phyloP scores from a whole-genome alignment of 2,888 invertebrate genomes.

The Meliscaeva auricollis region DNA sequence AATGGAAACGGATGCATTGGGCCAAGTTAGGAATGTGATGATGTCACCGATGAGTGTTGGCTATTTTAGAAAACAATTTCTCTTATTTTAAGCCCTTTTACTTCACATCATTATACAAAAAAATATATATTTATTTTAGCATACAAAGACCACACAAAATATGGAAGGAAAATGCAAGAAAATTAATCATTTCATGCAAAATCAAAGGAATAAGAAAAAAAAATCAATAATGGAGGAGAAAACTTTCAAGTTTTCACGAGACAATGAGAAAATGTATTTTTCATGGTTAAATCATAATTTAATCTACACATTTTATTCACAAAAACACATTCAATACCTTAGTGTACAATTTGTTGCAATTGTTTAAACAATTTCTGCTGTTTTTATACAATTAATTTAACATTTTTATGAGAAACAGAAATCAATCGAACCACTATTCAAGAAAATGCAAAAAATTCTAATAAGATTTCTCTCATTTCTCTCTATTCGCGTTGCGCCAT shows the following conservation, averaged over 20 bases:
- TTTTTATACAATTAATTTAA: slow-evolving; percentile 45
- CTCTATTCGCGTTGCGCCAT: slow-evolving; percentile 19
- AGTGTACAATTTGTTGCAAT: slow-evolving; percentile 34
- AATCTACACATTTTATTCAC: neutral
- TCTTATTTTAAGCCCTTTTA: neutral
- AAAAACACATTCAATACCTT: slow-evolving; percentile 49
- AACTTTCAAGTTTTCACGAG: slow-evolving; percentile 20
- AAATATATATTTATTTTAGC: neutral
- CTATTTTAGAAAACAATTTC: slow-evolving; percentile 32
- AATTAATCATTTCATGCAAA: slow-evolving; percentile 34
- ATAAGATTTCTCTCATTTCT: slow-evolving; percentile 26
- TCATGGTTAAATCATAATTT: neutral
- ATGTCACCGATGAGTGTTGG: slow-evolving; percentile 78
- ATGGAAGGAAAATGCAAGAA: slow-evolving; percentile 21
- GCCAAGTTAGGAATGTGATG: slow-evolving; percentile 77
- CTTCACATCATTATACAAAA: neutral
- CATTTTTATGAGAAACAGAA: slow-evolving; percentile 55
- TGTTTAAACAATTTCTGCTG: slow-evolving; percentile 16
- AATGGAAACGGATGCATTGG: slow-evolving; percentile 68
- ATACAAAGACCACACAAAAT: neutral
- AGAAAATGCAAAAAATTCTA: slow-evolving; percentile 62
- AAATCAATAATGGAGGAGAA: slow-evolving; percentile 65
- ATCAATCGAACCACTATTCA: slow-evolving; percentile 42
- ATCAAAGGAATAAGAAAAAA: slow-evolving; percentile 38
- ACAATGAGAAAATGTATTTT: slow-evolving; percentile 5